Evolutionary conservation across 2,113 vertebrate species (phyloP).

Genomic region (Tupaia chinensis): DNA sequence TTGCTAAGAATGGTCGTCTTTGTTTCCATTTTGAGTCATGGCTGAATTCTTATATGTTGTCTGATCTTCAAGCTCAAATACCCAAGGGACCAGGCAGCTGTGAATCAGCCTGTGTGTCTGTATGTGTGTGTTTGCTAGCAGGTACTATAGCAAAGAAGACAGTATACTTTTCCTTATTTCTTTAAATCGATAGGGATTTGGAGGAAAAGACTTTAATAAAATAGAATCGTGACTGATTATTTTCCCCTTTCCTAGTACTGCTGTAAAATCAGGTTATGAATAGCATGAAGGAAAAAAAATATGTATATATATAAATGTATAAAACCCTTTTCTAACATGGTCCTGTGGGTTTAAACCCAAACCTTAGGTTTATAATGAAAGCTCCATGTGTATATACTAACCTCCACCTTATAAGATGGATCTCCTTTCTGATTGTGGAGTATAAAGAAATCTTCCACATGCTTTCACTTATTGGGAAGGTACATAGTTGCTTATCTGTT

Average conservation of each 20-base stretch:
- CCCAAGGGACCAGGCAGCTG: constrained; percentile 87
- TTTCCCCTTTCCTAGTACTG: constrained; percentile 69
- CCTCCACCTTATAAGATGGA: constrained; percentile 77
- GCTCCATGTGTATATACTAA: constrained; percentile 80
- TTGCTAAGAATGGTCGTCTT: constrained; percentile 88
- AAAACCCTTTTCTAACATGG: constrained; percentile 72
- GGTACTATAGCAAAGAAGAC: constrained; percentile 84
- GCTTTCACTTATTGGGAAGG: constrained; percentile 77
- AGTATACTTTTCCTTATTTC: constrained; percentile 81
- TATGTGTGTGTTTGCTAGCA: constrained; percentile 79
- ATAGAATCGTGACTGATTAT: constrained; percentile 83
- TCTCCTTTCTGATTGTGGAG: constrained; percentile 78
- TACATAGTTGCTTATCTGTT: constrained; percentile 78
- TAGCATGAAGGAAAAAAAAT: constrained; percentile 74
- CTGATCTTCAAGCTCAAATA: constrained; percentile 89
- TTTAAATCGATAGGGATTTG: constrained; percentile 86
- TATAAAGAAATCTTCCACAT: constrained; percentile 76
- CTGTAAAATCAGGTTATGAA: constrained; percentile 82
- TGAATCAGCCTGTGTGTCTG: constrained; percentile 84
- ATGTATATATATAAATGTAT: constrained; percentile 56
- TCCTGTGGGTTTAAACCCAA: constrained; percentile 76
- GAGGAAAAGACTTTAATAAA: constrained; percentile 85
- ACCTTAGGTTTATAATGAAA: constrained; percentile 85
- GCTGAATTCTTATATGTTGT: constrained; percentile 89
- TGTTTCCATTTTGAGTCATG: constrained; percentile 89